phyloP scores from a whole-genome alignment of 2,888 invertebrate genomes.

The Marasmarcha lunaedactyla region DNA sequence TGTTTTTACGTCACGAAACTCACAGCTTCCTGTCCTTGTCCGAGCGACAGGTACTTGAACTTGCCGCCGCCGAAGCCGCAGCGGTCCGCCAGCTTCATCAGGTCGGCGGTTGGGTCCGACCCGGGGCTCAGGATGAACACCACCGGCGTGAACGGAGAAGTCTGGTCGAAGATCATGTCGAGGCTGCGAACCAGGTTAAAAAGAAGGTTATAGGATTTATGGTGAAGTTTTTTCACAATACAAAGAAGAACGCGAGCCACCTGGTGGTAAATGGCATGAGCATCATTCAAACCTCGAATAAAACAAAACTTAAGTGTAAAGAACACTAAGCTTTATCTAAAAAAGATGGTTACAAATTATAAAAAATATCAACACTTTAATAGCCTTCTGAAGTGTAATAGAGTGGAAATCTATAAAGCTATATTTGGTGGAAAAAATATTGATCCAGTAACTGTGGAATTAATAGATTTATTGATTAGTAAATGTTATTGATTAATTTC shows the following conservation, averaged over 20 bases:
- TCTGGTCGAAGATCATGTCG: slow-evolving; percentile 87
- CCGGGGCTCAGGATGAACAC: slow-evolving; percentile 95
- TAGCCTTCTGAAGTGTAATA: slow-evolving; percentile 75
- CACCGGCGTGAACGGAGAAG: slow-evolving; percentile 85
- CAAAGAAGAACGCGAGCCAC: too few relatives aligned
- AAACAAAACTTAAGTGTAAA: too few relatives aligned
- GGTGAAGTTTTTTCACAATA: too few relatives aligned
- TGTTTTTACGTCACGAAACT: too few relatives aligned
- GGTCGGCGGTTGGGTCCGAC: slow-evolving; percentile 90
- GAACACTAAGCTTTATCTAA: too few relatives aligned
- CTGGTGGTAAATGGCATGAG: too few relatives aligned
- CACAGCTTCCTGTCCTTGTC: slow-evolving; percentile 93
- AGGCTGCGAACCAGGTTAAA: slow-evolving; percentile 75
- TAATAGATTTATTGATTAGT: slow-evolving; percentile 78
- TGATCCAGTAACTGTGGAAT: slow-evolving; percentile 76
- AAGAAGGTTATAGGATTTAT: too few relatives aligned
- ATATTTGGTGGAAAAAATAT: slow-evolving; percentile 79
- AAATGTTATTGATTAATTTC: too few relatives aligned
- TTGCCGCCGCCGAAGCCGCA: slow-evolving; percentile 79
- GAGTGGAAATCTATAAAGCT: slow-evolving; percentile 77
- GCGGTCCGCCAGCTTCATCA: slow-evolving; percentile 82
- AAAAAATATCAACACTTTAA: slow-evolving; percentile 79
- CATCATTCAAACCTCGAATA: too few relatives aligned
- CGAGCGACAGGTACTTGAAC: slow-evolving; percentile 90
- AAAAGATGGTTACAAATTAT: too few relatives aligned